Conservation (phyloP, 2,113 vertebrate genomes). For the Coptodon rendalli region DNA sequence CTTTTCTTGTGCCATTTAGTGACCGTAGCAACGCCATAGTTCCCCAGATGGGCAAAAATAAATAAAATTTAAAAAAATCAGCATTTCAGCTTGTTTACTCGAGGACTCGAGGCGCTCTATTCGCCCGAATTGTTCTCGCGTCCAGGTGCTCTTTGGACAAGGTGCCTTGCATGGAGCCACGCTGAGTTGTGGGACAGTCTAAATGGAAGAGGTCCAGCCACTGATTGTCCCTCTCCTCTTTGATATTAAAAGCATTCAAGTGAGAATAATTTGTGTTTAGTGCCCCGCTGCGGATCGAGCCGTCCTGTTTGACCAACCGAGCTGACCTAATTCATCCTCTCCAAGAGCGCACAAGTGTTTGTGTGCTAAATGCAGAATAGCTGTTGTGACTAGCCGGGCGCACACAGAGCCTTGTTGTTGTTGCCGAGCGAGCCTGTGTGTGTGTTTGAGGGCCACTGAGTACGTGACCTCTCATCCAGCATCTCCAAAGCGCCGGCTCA, state of each 20-base stretch:
- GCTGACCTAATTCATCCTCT: slow-evolving; percentile 56
- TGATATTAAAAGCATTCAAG: slow-evolving; percentile 43
- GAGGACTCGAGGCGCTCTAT: neutral
- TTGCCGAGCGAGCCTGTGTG: slow-evolving; percentile 22
- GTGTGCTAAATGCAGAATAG: slow-evolving; percentile 35
- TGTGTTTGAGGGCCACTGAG: slow-evolving; percentile 54
- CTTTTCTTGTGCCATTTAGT: neutral
- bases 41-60: neutral
- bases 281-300: slow-evolving; percentile 43
- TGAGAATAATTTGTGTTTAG: slow-evolving; percentile 61
- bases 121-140: neutral
- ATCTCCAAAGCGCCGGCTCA: slow-evolving; percentile 19
- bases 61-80: rapidly evolving
- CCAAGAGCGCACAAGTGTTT: neutral
- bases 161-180: slow-evolving; percentile 17
- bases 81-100: neutral
- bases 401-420: slow-evolving; percentile 33
- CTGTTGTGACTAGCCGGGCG: slow-evolving; percentile 18
- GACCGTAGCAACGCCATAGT: neutral
- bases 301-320: slow-evolving; percentile 56
- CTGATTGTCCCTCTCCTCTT: slow-evolving; percentile 29
- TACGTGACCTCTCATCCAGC: slow-evolving; percentile 47
- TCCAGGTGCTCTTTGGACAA: slow-evolving; percentile 41
- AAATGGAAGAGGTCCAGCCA: slow-evolving; percentile 7
- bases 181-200: slow-evolving; percentile 14